Conservation (phyloP, 2,113 vertebrate genomes). For the Platichthys stellatus region DNA sequence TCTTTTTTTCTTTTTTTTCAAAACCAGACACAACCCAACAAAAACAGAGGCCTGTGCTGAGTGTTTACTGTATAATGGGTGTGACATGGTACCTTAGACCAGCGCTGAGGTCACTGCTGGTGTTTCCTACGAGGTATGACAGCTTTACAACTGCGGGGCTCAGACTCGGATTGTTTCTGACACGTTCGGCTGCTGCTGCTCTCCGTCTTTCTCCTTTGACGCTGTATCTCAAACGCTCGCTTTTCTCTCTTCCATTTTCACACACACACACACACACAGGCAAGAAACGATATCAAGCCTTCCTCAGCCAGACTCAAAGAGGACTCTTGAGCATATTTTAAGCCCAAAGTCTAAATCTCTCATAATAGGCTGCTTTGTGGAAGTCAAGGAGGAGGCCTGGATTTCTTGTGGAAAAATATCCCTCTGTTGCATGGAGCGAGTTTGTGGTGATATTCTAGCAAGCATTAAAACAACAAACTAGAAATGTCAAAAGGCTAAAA, state of each 20-base stretch:
- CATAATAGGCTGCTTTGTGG: slow-evolving; percentile 63
- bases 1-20: slow-evolving; percentile 11
- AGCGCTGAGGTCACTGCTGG: slow-evolving; percentile 62
- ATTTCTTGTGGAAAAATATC: slow-evolving; percentile 36
- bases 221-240: slow-evolving; percentile 36
- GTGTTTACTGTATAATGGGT: slow-evolving; percentile 68
- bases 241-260: slow-evolving; percentile 30
- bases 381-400: slow-evolving; percentile 32
- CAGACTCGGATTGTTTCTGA: slow-evolving; percentile 60
- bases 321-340: slow-evolving; percentile 67
- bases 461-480: slow-evolving; percentile 53
- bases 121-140: slow-evolving; percentile 69
- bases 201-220: slow-evolving; percentile 32
- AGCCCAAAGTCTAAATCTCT: slow-evolving; percentile 67
- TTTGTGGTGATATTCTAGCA: slow-evolving; percentile 45
- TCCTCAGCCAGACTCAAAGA: slow-evolving; percentile 50
- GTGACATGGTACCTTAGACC: slow-evolving; percentile 64
- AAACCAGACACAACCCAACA: slow-evolving; percentile 58
- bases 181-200: slow-evolving; percentile 59
- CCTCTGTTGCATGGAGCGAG: slow-evolving; percentile 10
- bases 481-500: slow-evolving; percentile 34
- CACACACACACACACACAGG: slow-evolving; percentile 2
- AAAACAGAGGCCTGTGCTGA: slow-evolving; percentile 62
- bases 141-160: slow-evolving; percentile 62
- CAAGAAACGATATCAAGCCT: slow-evolving; percentile 50